These are phyloP conservation scores for Platorchestia sp. DNA, from an alignment of 1,140 invertebrate species.

Conservation along the genomic window DNA sequence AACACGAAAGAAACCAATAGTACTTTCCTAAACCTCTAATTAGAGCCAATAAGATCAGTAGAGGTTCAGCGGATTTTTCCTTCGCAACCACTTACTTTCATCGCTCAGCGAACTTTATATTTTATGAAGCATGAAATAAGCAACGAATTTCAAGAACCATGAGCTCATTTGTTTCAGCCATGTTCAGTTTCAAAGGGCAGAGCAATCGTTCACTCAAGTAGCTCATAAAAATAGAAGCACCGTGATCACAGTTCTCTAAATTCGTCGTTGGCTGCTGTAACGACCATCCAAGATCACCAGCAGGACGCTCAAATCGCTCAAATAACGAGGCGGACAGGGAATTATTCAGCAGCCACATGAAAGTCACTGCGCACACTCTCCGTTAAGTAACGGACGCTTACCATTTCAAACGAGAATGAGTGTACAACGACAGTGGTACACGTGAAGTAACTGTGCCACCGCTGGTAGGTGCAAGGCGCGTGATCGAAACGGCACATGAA, in stretches of 20 bases:
- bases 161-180: neutral
- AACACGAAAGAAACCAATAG: neutral
- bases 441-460: neutral
- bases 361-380: neutral
- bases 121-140: neutral
- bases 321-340: neutral
- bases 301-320: neutral
- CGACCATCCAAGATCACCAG: neutral
- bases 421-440: neutral
- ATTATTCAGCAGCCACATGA: neutral
- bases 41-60: neutral
- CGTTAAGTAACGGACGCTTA: conserved; percentile 10
- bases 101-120: no score
- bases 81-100: neutral
- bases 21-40: neutral
- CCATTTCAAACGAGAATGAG: neutral
- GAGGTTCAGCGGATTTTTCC: neutral
- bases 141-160: neutral
- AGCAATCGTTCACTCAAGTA: neutral
- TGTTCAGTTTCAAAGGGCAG: neutral
- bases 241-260: conserved; percentile 7
- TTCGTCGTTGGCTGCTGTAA: neutral
- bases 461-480: neutral
- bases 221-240: neutral
- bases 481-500: neutral